These are phyloP conservation scores for Pachypanchax playfairii DNA, from an alignment of 2,113 vertebrate genomes.

Conservation along the genomic window DNA sequence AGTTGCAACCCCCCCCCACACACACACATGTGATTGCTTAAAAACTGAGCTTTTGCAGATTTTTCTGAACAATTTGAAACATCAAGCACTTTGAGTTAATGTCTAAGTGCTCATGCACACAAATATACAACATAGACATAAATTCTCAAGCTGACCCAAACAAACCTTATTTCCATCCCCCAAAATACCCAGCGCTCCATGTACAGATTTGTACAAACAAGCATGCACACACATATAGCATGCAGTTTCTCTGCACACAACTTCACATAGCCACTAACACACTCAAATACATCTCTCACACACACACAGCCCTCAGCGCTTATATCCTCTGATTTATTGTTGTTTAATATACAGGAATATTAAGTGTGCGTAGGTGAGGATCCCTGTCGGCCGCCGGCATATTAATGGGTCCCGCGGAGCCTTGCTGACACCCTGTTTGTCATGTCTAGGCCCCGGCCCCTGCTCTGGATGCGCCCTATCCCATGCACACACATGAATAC, in stretches of 20 bases:
- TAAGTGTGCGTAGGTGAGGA: conserved; percentile 76
- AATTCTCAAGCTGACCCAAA: conserved; percentile 48
- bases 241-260: conserved; percentile 16
- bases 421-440: conserved; percentile 82
- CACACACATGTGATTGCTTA: too few relatives aligned
- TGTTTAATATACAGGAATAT: conserved; percentile 86
- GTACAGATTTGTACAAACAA: conserved; percentile 26
- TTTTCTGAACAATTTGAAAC: too few relatives aligned
- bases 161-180: conserved; percentile 16
- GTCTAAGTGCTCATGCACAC: conserved; percentile 20
- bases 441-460: conserved; percentile 75
- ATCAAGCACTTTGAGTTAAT: conserved; percentile 40
- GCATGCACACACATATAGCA: conserved; percentile 32
- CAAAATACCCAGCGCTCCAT: conserved; percentile 23
- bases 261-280: conserved; percentile 13
- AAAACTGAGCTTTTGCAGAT: too few relatives aligned
- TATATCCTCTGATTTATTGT: conserved; percentile 82
- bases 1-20: too few relatives aligned
- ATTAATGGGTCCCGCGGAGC: conserved; percentile 78
- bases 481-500: conserved; percentile 82
- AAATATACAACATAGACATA: conserved; percentile 42
- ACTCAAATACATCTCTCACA: conserved; percentile 24
- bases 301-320: conserved; percentile 47
- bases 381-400: conserved; percentile 76
- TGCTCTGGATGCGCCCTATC: conserved; percentile 69